Base-by-base conservation (phyloP, 2,797 vertebrate species). In the Artibeus jamaicensis region DNA sequence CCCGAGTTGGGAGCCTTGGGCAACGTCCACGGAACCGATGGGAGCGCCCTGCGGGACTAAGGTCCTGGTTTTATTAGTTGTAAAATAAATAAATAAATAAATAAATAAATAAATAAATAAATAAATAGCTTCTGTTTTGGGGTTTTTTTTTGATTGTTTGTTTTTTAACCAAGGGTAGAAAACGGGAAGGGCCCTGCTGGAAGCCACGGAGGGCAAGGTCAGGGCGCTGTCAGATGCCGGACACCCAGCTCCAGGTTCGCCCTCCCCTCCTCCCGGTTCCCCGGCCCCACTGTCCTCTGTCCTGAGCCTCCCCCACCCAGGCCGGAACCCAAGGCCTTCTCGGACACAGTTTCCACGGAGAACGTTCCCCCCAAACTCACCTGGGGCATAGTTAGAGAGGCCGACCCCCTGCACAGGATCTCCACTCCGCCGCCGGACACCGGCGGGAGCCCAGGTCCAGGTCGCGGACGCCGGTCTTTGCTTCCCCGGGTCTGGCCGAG, bases 361-460 rank as follows among this genome's bases (percentile, higher is more conserved):
- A 34, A 39, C 8, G 34, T 46, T 15, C 42, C 21, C 48, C 48
- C 18, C 7, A 82, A 67, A 97, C 97, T 97, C 94, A 97, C 97
- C 97, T 98, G 97, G 97, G 86, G 96, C 97, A 97, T 98, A 97
- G 97, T 97, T 97, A 96, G 96, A 87, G 88, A 92, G 91, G 59
- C 70, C 0, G 50, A 71, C 86, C 92, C 74, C 79, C 79, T 68
- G 76, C 73, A 77, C 22, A 89, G 83, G 88, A 77, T 94, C 94
- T 95, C 94, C 92, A 84, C 96, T 94, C 84, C 94, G 89, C 77
- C 44, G n/a, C 65, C 32, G 14, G 39, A 87, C 90, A 88, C n/a
- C 46, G 96, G 68, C 71, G 3, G 95, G 74, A 62, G 73, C 74
- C 39, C 24, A 76, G 84, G 74, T 95, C 55, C 84, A 32, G 65